Conservation (phyloP, 1,140 invertebrate species). For the Drosophila kanapiae region DNA sequence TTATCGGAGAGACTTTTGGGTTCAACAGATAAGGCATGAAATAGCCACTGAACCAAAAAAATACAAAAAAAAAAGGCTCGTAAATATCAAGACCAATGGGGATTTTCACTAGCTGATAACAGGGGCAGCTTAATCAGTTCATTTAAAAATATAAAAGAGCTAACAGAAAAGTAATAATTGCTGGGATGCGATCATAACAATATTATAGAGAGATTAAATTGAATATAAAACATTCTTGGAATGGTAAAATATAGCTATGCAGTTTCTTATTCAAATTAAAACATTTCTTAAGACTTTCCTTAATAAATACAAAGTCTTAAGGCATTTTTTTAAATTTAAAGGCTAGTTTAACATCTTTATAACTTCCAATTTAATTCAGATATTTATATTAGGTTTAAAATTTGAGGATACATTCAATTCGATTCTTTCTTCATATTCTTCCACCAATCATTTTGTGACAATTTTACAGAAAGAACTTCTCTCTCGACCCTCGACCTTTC, state of each 20-base stretch:
- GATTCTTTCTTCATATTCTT: no score
- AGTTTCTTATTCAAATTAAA: no score
- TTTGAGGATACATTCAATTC: no score
- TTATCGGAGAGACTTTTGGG: slow-evolving; percentile 10
- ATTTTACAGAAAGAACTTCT: neutral
- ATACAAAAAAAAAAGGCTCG: neutral
- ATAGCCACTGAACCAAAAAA: neutral
- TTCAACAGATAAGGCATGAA: slow-evolving; percentile 12
- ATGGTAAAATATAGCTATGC: neutral
- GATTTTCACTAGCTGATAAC: slow-evolving; percentile 26
- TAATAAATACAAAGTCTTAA: no score
- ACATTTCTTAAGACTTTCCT: no score
- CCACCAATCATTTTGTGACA: no score
- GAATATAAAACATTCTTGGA: neutral
- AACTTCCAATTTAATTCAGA: no score
- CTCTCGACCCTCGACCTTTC: slow-evolving; percentile 9
- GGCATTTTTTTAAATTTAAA: no score
- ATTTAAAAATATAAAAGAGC: neutral
- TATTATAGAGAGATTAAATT: neutral
- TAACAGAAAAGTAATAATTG: neutral
- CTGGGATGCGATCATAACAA: neutral
- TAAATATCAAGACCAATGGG: slow-evolving; percentile 17
- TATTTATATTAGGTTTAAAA: neutral
- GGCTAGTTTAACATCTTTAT: no score
- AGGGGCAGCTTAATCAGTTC: slow-evolving; percentile 14